These are phyloP conservation scores for Thripadectes ignobilis DNA, from an alignment of 2,797 vertebrate genomes.

Conservation along the genomic window DNA sequence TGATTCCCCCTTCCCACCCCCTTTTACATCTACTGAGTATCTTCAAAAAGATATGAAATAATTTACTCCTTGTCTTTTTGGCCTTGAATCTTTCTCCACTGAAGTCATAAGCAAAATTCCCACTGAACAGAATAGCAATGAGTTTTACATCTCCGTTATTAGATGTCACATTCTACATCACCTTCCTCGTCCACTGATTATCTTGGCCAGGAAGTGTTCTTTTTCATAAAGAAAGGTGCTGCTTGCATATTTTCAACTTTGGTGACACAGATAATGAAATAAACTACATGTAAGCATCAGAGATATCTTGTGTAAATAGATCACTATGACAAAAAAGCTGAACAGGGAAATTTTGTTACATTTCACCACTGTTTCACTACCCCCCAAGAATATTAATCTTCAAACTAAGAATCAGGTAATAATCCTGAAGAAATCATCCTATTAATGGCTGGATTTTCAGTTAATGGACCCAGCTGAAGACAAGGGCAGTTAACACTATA, in stretches of 20 bases:
- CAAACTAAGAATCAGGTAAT: constrained; percentile 9
- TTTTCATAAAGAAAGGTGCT: not conserved
- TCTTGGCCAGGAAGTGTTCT: not conserved
- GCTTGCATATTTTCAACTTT: not conserved
- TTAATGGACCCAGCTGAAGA: constrained; percentile 46
- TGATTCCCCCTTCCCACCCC: not conserved
- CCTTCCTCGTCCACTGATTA: not conserved
- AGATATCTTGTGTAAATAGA: not conserved
- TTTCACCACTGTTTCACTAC: not conserved
- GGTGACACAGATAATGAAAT: not conserved
- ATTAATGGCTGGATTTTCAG: constrained; percentile 46
- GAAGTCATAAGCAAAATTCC: not conserved
- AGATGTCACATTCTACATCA: not conserved
- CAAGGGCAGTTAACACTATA: constrained; percentile 57
- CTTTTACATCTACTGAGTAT: not conserved
- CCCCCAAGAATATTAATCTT: constrained; percentile 14
- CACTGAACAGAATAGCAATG: not conserved
- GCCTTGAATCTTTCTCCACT: not conserved
- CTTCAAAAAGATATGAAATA: not conserved
- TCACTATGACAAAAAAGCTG: not conserved
- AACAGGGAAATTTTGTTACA: not conserved
- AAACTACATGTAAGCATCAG: not conserved
- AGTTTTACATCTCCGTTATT: not conserved
- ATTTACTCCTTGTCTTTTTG: not conserved
- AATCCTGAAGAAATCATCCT: constrained; percentile 44